Percentiles rank a stretch among this genome's conserved stretches.
Conservation (phyloP, 1,140 invertebrate genomes). For the Philaenus spumarius region DNA sequence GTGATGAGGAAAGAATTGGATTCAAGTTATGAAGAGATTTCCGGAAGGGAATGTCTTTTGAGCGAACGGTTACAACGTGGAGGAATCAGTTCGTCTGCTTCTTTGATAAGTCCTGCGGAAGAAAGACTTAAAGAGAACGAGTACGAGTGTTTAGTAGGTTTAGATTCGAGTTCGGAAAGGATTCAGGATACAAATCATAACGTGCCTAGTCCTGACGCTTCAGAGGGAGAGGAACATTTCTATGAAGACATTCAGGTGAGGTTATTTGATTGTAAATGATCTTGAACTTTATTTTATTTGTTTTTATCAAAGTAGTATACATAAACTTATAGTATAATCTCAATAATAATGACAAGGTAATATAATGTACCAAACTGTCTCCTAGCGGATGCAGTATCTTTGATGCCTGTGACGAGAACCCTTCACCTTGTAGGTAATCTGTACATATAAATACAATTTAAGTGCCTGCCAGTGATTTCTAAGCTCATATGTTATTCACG, state of each 20-base stretch:
- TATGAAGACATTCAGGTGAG: slow-evolving; percentile 32
- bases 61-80: slow-evolving; percentile 5
- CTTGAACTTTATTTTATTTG: no score
- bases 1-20: slow-evolving; percentile 1
- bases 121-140: slow-evolving; percentile 18
- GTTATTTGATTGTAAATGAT: no score
- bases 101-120: slow-evolving; percentile 16
- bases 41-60: slow-evolving; percentile 8
- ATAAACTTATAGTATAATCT: no score
- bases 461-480: no score
- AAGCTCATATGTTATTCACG: no score
- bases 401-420: no score
- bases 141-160: slow-evolving; percentile 23
- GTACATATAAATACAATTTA: no score
- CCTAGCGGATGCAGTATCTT: no score
- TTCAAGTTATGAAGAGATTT: slow-evolving; percentile 19
- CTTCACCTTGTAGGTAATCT: no score
- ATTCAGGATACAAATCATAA: slow-evolving; percentile 15
- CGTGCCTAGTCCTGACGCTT: not conserved
- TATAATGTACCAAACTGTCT: no score
- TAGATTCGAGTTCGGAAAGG: slow-evolving; percentile 21
- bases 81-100: slow-evolving; percentile 9
- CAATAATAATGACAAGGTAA: no score
- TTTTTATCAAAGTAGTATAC: no score
- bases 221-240: slow-evolving; percentile 21